A percentile compares a stretch with the other conserved stretches of the same genome.
phyloP scores from a whole-genome alignment of 1,140 invertebrate genomes.

The Wiebesia pumilae region DNA sequence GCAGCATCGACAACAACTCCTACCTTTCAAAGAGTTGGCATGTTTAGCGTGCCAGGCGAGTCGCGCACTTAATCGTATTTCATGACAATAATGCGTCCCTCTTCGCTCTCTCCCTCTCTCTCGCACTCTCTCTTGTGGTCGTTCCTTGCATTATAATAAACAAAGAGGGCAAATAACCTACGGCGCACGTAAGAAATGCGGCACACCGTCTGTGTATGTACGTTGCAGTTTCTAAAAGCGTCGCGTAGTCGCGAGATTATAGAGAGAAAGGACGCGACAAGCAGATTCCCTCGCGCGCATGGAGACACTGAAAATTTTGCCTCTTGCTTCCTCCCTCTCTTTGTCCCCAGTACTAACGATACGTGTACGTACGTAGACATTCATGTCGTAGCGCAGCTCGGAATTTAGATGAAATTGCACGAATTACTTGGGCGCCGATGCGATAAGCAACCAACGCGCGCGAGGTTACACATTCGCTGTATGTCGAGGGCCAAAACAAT shows the following conservation, averaged over 20 bases:
- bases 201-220: slow-evolving; percentile 36
- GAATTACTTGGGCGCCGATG: slow-evolving; percentile 69
- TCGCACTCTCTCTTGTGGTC: not conserved
- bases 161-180: slow-evolving; percentile 66
- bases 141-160: slow-evolving; percentile 59
- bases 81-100: slow-evolving; percentile 62
- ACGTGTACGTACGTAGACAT: not conserved
- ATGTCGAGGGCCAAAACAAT: slow-evolving; percentile 26
- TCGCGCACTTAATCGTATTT: slow-evolving; percentile 67
- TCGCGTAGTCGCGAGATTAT: slow-evolving; percentile 6
- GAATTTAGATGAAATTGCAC: slow-evolving; percentile 75
- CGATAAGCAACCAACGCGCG: slow-evolving; percentile 36
- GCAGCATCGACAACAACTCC: slow-evolving; percentile 29
- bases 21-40: slow-evolving; percentile 42
- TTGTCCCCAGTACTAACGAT: slow-evolving; percentile 20
- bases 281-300: not conserved
- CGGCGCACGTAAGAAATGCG: slow-evolving; percentile 54
- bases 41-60: slow-evolving; percentile 48
- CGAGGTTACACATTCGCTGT: not conserved
- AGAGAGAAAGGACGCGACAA: slow-evolving; percentile 49
- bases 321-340: slow-evolving; percentile 49
- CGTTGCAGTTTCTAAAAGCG: slow-evolving; percentile 31
- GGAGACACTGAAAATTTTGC: slow-evolving; percentile 60
- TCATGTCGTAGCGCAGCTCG: slow-evolving; percentile 52
- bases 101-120: not conserved